These are phyloP conservation scores for Steatornis caripensis DNA, from an alignment of 2,113 vertebrate species.

Conservation along the genomic window DNA sequence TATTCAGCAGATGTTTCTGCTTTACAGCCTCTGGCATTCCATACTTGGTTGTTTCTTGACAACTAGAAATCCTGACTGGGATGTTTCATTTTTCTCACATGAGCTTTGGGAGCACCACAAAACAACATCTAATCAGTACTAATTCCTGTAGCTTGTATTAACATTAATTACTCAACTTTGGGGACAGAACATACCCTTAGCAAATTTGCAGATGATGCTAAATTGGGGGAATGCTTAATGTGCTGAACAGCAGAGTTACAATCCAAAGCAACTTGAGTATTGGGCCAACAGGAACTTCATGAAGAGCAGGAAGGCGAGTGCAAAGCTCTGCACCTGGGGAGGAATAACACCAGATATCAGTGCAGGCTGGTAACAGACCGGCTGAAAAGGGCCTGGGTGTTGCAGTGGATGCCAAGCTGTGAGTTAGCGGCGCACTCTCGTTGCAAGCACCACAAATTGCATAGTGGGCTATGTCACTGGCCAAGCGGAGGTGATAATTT, in stretches of 20 bases:
- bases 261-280: neutral
- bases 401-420: neutral
- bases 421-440: neutral
- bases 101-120: slow-evolving; percentile 25
- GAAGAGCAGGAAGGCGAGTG: neutral
- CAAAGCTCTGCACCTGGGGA: neutral
- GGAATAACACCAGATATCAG: neutral
- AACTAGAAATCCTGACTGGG: slow-evolving; percentile 37
- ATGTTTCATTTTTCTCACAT: slow-evolving; percentile 45
- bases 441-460: neutral
- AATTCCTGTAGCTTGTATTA: slow-evolving; percentile 44
- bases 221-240: neutral
- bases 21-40: neutral
- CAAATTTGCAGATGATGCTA: neutral
- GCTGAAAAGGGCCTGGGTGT: neutral
- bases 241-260: neutral
- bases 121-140: slow-evolving; percentile 52
- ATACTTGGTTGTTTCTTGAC: slow-evolving; percentile 6
- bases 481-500: neutral
- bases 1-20: slow-evolving; percentile 31
- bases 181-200: slow-evolving; percentile 9
- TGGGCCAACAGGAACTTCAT: neutral
- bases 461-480: accelerated
- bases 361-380: neutral
- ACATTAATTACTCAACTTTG: slow-evolving; percentile 38